Conservation (phyloP, 2,113 vertebrate genomes). For the Vulpes lagopus region DNA sequence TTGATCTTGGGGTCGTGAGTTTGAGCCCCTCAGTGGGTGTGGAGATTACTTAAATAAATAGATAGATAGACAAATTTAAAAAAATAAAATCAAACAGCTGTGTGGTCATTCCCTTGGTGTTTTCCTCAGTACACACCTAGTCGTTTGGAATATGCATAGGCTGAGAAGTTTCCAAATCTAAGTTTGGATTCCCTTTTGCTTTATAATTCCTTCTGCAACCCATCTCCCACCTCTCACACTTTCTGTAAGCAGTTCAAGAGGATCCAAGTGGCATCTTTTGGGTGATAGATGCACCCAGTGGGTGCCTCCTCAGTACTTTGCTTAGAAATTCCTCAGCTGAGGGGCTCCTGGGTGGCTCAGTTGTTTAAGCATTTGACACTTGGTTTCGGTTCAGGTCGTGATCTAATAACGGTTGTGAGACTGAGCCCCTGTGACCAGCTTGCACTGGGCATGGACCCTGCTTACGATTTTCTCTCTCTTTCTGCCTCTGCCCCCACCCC, state of each 20-base stretch:
- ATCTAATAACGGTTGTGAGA: not conserved
- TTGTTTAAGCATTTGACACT: not conserved
- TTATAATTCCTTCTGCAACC: not conserved
- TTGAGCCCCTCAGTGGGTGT: not conserved
- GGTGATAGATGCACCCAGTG: not conserved
- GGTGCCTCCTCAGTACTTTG: not conserved
- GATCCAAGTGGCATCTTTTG: not conserved
- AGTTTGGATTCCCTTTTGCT: not conserved
- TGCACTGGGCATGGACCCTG: fast-evolving
- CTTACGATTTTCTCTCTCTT: not conserved
- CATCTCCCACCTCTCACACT: not conserved
- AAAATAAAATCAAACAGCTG: not conserved
- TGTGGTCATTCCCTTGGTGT: not conserved
- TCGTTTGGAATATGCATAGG: not conserved
- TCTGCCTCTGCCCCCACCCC: not conserved
- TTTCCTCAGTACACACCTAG: not conserved
- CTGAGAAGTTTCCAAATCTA: not conserved
- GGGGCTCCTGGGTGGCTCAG: not conserved
- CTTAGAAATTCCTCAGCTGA: not conserved
- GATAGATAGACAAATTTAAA: not conserved
- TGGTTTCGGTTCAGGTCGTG: not conserved
- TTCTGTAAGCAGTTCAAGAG: not conserved
- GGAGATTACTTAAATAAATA: not conserved
- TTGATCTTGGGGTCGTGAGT: not conserved
- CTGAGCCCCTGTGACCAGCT: not conserved